Base-by-base conservation (phyloP, 2,888 invertebrate species). In the Leucophenga maculata region DNA sequence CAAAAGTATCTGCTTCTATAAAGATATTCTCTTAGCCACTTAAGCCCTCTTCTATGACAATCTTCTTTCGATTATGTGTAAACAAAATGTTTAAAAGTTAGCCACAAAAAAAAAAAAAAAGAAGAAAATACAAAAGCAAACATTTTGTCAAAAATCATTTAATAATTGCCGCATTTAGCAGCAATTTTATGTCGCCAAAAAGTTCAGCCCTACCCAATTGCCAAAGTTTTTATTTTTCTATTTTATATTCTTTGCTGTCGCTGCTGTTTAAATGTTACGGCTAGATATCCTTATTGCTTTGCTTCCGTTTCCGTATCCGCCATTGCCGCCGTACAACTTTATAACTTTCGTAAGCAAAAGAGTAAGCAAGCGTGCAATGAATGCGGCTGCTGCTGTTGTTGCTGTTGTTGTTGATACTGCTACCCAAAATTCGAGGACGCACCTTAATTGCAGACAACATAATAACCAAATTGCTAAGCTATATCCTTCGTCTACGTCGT, bases 361-460 rank as follows among this genome's bases (percentile, higher is more conserved):
- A 16, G 52, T 18, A 20, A 18, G 52, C 11, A 52, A 16, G 11
- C 16, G 6, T 14, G 16, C 11, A 20, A 52, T 20, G 22, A 22
- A 55, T 14, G 26, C 11, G 3, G 11, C 18, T 52, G 52, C 16
- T 52, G 52, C 6, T 20, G 54, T 22, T 22, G 6, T 20, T 22
- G 54, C 3, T 54, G 55, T 55, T 55, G 26, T 55, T 55, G 22
- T 55, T 55, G 26, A 18, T 55, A 22, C 18, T 22, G 26, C 3
- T 55, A 14, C 9, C 20, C 9, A 3, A 39, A 39, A 39, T 39
- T 22, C 6, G 66, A 18, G 66, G 18, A 31, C 67, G 22, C 67
- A 68, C 67, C 67, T 68, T 68, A 60, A 68, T 68, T 67, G 59
- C 59, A 46, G 66, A 66, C 66, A 66, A 66, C 54, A 55, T 66